phyloP scores from a whole-genome alignment of 2,113 vertebrate genomes.

The Vulpes lagopus region DNA sequence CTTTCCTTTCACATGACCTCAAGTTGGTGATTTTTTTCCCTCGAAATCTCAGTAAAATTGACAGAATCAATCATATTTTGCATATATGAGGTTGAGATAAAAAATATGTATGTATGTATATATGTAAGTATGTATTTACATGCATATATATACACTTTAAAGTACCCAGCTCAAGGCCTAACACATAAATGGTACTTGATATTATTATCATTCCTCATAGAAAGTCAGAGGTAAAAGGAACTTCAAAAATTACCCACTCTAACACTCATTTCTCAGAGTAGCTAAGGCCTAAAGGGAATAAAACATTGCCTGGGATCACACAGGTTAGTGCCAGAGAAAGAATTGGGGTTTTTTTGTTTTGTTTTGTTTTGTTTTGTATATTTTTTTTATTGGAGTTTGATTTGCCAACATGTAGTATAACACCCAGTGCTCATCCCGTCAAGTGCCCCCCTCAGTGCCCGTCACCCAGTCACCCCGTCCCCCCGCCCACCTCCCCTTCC shows the following conservation, averaged over 20 bases:
- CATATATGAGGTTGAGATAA: neutral
- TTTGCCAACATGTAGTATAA: no score
- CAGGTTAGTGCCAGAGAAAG: neutral
- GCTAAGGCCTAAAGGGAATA: neutral
- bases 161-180: neutral
- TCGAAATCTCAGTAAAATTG: neutral
- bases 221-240: slow-evolving; percentile 1
- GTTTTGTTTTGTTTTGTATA: no score
- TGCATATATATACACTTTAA: neutral
- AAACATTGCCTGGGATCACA: neutral
- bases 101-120: neutral
- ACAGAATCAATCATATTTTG: slow-evolving; percentile 3
- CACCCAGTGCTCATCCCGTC: no score
- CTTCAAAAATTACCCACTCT: neutral
- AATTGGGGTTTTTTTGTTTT: neutral
- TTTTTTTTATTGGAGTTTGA: no score
- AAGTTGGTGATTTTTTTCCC: neutral
- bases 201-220: neutral
- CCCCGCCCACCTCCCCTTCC: no score
- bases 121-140: neutral
- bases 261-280: neutral
- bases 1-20: neutral
- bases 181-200: neutral
- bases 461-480: no score
- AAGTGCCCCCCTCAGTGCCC: no score